Conservation (phyloP, 2,888 invertebrate species). For the Mythimna ferrago region DNA sequence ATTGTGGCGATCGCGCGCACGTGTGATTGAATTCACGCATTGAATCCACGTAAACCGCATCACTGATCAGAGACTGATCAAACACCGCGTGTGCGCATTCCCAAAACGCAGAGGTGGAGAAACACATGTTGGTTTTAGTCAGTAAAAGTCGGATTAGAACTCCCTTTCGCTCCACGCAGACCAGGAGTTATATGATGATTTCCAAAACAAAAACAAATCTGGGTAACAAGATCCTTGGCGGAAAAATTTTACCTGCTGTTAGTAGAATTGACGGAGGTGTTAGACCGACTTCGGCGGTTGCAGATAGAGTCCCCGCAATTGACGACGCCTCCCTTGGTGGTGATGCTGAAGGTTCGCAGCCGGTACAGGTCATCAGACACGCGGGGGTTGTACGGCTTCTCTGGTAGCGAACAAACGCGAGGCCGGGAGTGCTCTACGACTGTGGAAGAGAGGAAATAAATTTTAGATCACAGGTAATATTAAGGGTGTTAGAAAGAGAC, state of each 20-base stretch:
- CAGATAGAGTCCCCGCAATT: constrained; percentile 98
- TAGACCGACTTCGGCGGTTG: constrained; percentile 95
- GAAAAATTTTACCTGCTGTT: constrained; percentile 92
- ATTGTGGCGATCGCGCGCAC: too few species aligned
- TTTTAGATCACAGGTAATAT: too few species aligned
- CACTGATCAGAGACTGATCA: too few species aligned
- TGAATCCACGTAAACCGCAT: too few species aligned
- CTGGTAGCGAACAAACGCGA: constrained; percentile 95
- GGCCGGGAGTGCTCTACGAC: constrained; percentile 96
- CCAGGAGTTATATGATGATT: too few species aligned
- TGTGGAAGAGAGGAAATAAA: constrained; percentile 72
- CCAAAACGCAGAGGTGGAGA: too few species aligned
- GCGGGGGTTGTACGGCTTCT: constrained; percentile 96
- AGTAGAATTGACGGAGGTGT: constrained; percentile 96
- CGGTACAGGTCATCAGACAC: constrained; percentile 96
- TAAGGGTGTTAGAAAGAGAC: too few species aligned
- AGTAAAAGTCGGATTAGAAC: too few species aligned
- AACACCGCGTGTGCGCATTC: too few species aligned
- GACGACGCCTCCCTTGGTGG: constrained; percentile 96
- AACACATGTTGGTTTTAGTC: too few species aligned
- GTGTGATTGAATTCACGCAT: too few species aligned
- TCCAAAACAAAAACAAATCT: neutral
- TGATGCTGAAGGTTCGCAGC: constrained; percentile 96
- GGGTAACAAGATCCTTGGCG: neutral
- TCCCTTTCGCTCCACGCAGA: too few species aligned